Evolutionary conservation across 37 sponge, comb jelly and placozoan genomes (phyloP).

Genomic region (Aplysina aerophoba): DNA sequence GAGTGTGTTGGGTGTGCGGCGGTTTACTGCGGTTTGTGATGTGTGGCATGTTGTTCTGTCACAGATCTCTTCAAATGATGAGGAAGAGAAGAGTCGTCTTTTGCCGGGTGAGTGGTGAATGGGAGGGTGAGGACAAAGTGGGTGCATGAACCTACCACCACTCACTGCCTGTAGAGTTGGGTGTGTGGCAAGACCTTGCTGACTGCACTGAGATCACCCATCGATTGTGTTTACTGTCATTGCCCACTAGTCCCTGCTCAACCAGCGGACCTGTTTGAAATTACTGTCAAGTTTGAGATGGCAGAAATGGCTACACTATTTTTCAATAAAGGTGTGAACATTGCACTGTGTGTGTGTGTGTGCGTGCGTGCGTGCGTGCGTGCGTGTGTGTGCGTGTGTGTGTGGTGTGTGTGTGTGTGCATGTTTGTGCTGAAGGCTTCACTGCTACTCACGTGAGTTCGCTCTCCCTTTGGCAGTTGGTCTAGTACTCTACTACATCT

Average conservation of each 20-base stretch:
- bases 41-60: too few relatives aligned
- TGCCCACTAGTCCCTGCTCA: background rate
- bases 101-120: too few relatives aligned
- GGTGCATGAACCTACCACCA: background rate
- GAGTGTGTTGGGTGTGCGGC: background rate
- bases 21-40: background rate
- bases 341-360: too few relatives aligned
- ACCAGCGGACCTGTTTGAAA: slow-evolving; percentile 62
- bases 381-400: too few relatives aligned
- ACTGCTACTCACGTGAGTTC: too few relatives aligned
- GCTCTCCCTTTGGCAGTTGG: slow-evolving; percentile 75
- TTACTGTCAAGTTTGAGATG: slow-evolving; percentile 86
- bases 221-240: background rate
- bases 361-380: too few relatives aligned
- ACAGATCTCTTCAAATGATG: too few relatives aligned
- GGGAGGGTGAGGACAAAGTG: too few relatives aligned
- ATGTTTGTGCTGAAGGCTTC: background rate
- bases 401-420: too few relatives aligned
- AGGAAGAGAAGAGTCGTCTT: too few relatives aligned
- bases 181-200: background rate
- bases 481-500: slow-evolving; percentile 86
- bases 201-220: background rate
- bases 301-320: slow-evolving; percentile 45
- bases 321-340: slow-evolving; percentile 12
- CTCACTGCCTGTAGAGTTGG: background rate